Evolutionary conservation across 2,113 vertebrate species (phyloP).

Genomic region (Reinhardtius hippoglossoides): DNA sequence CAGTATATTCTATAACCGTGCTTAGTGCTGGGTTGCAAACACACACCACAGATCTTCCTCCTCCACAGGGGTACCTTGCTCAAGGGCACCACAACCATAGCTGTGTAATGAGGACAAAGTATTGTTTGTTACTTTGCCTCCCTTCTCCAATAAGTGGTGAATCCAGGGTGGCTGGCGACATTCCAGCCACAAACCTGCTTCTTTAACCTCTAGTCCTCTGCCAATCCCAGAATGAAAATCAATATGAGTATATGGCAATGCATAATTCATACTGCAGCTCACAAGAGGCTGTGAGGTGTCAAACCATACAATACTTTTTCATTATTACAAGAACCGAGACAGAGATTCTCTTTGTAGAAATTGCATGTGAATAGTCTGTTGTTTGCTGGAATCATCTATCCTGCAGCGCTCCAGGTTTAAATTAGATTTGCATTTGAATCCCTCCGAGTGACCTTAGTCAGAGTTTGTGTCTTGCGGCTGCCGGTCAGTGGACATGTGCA

Average conservation of each 20-base stretch:
- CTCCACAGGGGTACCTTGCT: slow-evolving; percentile 7
- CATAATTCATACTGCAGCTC: slow-evolving; percentile 4
- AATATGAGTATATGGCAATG: slow-evolving; percentile 6
- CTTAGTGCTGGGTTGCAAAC: not conserved
- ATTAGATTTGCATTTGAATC: slow-evolving; percentile 35
- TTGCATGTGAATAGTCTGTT: not conserved
- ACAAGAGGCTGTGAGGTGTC: slow-evolving; percentile 9
- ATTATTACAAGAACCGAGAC: not conserved
- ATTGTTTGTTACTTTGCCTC: not conserved
- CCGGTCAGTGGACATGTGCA: slow-evolving; percentile 42
- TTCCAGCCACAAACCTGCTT: not conserved
- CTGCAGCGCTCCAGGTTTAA: not conserved
- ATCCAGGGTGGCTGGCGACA: not conserved
- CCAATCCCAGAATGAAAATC: slow-evolving; percentile 18
- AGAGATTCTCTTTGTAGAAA: not conserved
- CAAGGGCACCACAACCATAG: slow-evolving; percentile 11
- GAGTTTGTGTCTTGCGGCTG: slow-evolving; percentile 53
- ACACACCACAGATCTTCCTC: not conserved
- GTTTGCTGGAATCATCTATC: not conserved
- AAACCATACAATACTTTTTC: slow-evolving; percentile 4
- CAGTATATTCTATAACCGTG: not conserved
- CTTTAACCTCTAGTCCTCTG: not conserved
- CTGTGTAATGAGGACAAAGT: slow-evolving; percentile 19
- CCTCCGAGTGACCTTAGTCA: slow-evolving; percentile 38
- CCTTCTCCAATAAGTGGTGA: not conserved